Base-by-base conservation (phyloP, 2,797 vertebrate species). In the Chelonia mydas region DNA sequence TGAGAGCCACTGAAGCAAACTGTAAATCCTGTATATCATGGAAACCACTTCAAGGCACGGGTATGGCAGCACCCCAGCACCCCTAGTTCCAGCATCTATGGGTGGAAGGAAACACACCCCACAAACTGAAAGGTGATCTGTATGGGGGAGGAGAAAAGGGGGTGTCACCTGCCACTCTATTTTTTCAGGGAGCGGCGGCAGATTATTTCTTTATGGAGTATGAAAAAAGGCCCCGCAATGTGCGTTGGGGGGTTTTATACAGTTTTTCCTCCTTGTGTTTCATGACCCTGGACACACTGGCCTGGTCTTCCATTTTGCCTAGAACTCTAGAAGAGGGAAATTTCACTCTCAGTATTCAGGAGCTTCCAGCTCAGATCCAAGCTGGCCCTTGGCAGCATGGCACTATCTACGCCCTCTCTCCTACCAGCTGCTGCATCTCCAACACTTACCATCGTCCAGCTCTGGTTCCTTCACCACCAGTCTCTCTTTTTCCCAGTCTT, bases 371-470 rank as follows among this genome's bases (percentile, higher is more conserved):
- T 86, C n/a, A 59, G 19, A 55, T 41, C 57, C 15, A 74, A n/a
- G 33, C 51, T 53, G 57, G 27, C 47, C 23, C 10, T 47, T 68
- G 49, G n/a, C 37, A 41, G 10, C 11, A 3, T 25, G 68, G 23
- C 72, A 17, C 54, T 12, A n/a, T 76, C n/a, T 45, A 51, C 51
- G 5, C 16, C 33, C 8, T 51, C n/a, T 50, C 81, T 37, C 59
- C 65, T 3, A 1, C 49, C 50, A 72, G 10, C 11, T 41, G 28
- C 68, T 87, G 80, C 5, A 45, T 82, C 77, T 25, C 68, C 13
- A 0, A 65, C 72, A 97, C 97, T 98, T 89, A 98, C 98, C 98
- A 84, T 98, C 97, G 59, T 98, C 97, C 83, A 97, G 94, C 83
- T 97, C 98, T 0, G 96, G 93, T 84, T 97, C 97, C 77, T 87